Base-by-base conservation (phyloP, 1,140 invertebrate species). In the Episyrphus balteatus region DNA sequence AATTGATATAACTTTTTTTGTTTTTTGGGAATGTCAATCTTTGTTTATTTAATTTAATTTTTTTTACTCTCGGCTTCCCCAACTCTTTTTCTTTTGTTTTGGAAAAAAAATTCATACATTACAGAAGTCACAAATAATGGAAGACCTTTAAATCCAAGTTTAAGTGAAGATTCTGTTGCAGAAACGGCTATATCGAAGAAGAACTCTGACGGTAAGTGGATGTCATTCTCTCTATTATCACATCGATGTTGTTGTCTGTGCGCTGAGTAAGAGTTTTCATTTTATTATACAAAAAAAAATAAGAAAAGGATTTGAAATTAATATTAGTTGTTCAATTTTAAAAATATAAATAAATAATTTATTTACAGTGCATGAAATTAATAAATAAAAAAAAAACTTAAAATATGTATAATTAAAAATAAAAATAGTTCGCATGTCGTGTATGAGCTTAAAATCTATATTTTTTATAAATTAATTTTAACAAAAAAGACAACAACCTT, bases 161-260 rank as follows among this genome's bases (percentile, higher is more conserved):
- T 81, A 67, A 83, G 79, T 66, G 82, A 85, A 71, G 84, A 86
- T 71, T 83, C 80, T 50, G 80, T 85, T 56, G 77, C 81, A 55
- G 84, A 86, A 64, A 84, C 80, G 51, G 78, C 80, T 56, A 73
- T 84, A 63, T 79, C 78, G 62, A 86, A 86, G 73, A 83, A 79
- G 75, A 86, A 83, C 74, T 86, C 83, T 51, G 84, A 86, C 71
- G 84, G 84, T 86, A 79, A 81, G 82, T 78, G 31, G 50, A 42
- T 38, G 42, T 21, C 43, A 42, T 57, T 59, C 53, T 53, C 47
- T 52, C 55, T 53, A 44, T 58, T 3, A n/a, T 37, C 36, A 37
- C 36, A 37, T 17, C 13, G 13, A 37, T 37, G 21, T 26, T 26
- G 21, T 26, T 26, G 8, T 26, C 21, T 26, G 21, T 26, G 21